Evolutionary conservation across 2,797 vertebrate genomes (phyloP).

Genomic region (Liparis tanakae): DNA sequence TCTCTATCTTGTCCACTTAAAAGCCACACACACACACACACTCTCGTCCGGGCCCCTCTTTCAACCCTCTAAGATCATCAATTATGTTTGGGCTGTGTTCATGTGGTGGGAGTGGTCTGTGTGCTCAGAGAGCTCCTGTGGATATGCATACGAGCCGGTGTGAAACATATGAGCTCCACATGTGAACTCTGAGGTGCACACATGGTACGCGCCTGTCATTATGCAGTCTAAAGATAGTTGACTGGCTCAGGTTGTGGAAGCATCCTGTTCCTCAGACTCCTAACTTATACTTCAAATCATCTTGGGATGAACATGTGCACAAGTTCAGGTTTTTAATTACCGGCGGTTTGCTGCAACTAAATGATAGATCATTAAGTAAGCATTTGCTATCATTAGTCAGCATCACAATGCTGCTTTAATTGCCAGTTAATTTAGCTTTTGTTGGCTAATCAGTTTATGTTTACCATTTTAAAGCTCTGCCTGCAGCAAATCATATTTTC

Average conservation of each 20-base stretch:
- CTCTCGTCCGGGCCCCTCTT: not conserved
- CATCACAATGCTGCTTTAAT: slow-evolving; percentile 34
- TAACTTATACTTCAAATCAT: not conserved
- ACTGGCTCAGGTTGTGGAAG: not conserved
- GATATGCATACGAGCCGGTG: not conserved
- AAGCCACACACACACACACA: slow-evolving; percentile 34
- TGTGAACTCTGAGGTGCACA: slow-evolving; percentile 19
- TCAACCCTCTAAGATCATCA: slow-evolving; percentile 31
- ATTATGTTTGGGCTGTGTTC: slow-evolving; percentile 20
- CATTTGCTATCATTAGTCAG: slow-evolving; percentile 10
- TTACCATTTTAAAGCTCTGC: slow-evolving; percentile 12
- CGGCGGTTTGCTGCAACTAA: slow-evolving; percentile 22
- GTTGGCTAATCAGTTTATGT: slow-evolving; percentile 42
- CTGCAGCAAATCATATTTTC: slow-evolving; percentile 21
- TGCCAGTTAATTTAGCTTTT: slow-evolving; percentile 44
- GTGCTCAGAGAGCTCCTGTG: slow-evolving; percentile 10
- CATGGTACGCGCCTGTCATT: slow-evolving; percentile 31
- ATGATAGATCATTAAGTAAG: slow-evolving; percentile 32
- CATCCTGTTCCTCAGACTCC: slow-evolving; percentile 1
- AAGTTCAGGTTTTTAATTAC: slow-evolving; percentile 21
- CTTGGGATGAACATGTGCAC: not conserved
- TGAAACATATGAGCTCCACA: slow-evolving; percentile 42
- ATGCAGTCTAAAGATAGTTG: slow-evolving; percentile 23
- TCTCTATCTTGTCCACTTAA: slow-evolving; percentile 11
- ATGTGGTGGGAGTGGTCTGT: slow-evolving; percentile 40